These are phyloP conservation scores for Globodera ellingtonae DNA, from an alignment of 1,140 invertebrate species.

Conservation along the genomic window DNA sequence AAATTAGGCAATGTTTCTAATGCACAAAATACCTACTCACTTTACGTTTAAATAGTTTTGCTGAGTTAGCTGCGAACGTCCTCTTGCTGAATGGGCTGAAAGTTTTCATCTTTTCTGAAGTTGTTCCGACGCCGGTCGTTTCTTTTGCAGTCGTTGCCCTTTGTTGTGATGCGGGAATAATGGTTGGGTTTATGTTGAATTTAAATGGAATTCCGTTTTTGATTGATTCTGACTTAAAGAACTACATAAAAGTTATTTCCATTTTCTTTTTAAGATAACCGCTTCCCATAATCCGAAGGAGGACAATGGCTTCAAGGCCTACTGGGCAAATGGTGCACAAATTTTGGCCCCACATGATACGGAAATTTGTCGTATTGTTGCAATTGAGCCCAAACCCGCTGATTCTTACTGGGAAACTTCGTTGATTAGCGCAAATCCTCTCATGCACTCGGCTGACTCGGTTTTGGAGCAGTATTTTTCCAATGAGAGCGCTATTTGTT, in stretches of 20 bases:
- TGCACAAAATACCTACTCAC: too few species aligned
- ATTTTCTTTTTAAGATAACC: constrained; percentile 78
- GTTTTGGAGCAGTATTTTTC: constrained; percentile 74
- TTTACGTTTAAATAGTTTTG: constrained; percentile 74
- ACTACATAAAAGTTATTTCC: constrained; percentile 66
- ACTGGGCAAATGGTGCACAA: constrained; percentile 90
- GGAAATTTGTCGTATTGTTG: constrained; percentile 79
- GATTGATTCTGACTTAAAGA: constrained; percentile 71
- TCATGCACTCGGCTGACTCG: constrained; percentile 68
- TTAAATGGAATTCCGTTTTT: constrained; percentile 72
- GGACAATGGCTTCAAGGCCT: constrained; percentile 96
- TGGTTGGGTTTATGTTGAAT: constrained; percentile 17
- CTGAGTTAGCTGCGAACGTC: constrained; percentile 81
- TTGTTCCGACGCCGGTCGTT: constrained; percentile 88
- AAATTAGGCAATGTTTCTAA: not conserved
- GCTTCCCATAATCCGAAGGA: constrained; percentile 98
- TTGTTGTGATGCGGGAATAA: constrained; percentile 54
- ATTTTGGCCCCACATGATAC: constrained; percentile 90
- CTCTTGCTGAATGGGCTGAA: constrained; percentile 78
- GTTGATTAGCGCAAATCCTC: constrained; percentile 36
- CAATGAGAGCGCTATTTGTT: constrained; percentile 37
- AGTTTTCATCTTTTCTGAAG: constrained; percentile 80
- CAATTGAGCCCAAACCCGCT: constrained; percentile 77
- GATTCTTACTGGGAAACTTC: constrained; percentile 67
- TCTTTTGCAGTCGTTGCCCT: constrained; percentile 56